phyloP scores from a whole-genome alignment of 2,888 invertebrate genomes.

The Drosophila multiciliata region DNA sequence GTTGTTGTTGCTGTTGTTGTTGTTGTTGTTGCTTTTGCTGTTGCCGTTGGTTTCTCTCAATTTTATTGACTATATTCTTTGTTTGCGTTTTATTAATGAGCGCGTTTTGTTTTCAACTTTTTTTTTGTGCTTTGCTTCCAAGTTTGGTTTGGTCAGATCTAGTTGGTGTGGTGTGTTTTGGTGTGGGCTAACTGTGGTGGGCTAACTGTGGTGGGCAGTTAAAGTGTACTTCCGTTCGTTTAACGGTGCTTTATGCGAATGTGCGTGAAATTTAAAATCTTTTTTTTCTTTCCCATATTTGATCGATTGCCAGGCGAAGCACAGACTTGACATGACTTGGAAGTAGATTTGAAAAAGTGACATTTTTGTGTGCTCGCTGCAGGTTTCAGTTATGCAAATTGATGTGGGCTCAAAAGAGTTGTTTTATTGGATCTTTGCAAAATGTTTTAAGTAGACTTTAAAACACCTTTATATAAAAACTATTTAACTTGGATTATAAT shows the following conservation, averaged over 20 bases:
- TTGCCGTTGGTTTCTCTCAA: constrained; percentile 32
- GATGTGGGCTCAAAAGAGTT: no score
- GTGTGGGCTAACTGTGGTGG: constrained; percentile 62
- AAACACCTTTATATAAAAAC: background rate
- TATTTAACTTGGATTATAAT: background rate
- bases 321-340: constrained; percentile 2
- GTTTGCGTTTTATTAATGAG: constrained; percentile 74
- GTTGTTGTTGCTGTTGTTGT: constrained; percentile 19
- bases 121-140: constrained; percentile 40
- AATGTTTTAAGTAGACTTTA: background rate
- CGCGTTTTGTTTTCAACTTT: constrained; percentile 62
- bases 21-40: constrained; percentile 1
- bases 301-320: constrained; percentile 21
- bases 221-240: constrained; percentile 72
- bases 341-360: constrained; percentile 4
- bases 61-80: constrained; percentile 74
- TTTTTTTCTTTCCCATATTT: background rate
- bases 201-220: constrained; percentile 72
- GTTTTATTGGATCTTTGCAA: background rate
- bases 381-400: no score
- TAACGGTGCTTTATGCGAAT: constrained; percentile 58
- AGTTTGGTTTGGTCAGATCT: constrained; percentile 50
- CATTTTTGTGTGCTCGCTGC: background rate
- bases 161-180: constrained; percentile 12
- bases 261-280: constrained; percentile 53